Evolutionary conservation across 1,140 invertebrate genomes (phyloP), one percentile per base, ranked within the genome.

Genomic region (Patella vulgata): DNA sequence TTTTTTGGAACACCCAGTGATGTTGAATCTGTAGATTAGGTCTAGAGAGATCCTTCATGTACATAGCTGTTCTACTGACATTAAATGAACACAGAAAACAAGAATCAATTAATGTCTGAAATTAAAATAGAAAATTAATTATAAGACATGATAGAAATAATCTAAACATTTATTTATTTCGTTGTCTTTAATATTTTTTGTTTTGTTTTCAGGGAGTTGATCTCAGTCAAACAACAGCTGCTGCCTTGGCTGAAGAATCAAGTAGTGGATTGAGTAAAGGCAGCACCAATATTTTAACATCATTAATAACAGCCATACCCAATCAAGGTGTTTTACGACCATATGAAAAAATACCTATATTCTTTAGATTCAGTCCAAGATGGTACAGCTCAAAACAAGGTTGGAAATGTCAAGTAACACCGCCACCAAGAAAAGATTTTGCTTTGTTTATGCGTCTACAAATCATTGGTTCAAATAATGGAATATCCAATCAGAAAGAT

Each of bases 331-430:
- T 75, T 5, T 71, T 85, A 0, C 68, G 66, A 36, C 82, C 82
- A 8, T 84, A 82, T 67, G 79, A 85, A 63, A 84, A 80, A 61
- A 70, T 80, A 21, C 80, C 79, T n/a, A 68, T 84, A 11, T 80
- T 79, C 63, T 84, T 85, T 61, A 68, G 80, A 51, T 84, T 85
- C 54, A 84, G 80, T 66, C 83, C 83, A 57, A 84, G 83, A 60
- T 84, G 81, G 80, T 72, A 78, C 68, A 33, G 63, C n/a, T 67
- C 80, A 3, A 74, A 79, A 28, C 57, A 73, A 56, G 82, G 81
- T n/a, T 85, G 79, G 74, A 79, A 80, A 56, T 67, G 68, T 52
- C 68, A 71, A 17, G 48, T 70, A 9, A 62, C 64, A 19, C 75
- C 79, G 17, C 80, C 83, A 5, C 82, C 81, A 12, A 69, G 80